phyloP scores from a whole-genome alignment of 2,113 vertebrate species.

The Xiphophorus maculatus region DNA sequence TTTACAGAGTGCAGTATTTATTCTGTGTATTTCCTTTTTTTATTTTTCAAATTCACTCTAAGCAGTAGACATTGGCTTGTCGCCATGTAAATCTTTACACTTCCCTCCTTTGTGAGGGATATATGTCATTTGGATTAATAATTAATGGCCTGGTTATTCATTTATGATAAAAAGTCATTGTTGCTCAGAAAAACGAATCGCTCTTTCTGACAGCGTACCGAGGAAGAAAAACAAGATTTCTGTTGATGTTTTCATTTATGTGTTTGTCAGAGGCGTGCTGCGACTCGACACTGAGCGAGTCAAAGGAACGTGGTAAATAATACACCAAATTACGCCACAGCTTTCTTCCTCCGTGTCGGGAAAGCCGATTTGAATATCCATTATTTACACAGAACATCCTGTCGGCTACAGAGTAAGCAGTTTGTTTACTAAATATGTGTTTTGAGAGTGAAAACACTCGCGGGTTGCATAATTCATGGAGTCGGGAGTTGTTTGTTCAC shows the following conservation, averaged over 20 bases:
- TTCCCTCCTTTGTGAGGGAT: constrained; percentile 47
- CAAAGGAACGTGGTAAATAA: constrained; percentile 67
- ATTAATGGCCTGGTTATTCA: constrained; percentile 69
- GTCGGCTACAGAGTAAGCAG: constrained; percentile 77
- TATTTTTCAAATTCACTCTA: constrained; percentile 60
- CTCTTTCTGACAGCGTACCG: constrained; percentile 34
- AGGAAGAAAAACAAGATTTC: constrained; percentile 29
- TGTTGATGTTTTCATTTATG: constrained; percentile 65
- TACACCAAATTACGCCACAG: constrained; percentile 72
- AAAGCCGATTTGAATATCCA: constrained; percentile 78
- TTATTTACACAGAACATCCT: constrained; percentile 82
- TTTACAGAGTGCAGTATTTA: constrained; percentile 74
- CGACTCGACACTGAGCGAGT: constrained; percentile 26
- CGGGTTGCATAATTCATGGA: constrained; percentile 79
- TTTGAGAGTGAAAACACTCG: constrained; percentile 60
- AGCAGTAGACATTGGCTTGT: constrained; percentile 41
- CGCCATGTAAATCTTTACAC: constrained; percentile 35
- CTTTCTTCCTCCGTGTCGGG: constrained; percentile 53
- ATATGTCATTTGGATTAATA: constrained; percentile 67
- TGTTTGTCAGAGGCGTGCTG: constrained; percentile 50
- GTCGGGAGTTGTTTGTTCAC: constrained; percentile 66
- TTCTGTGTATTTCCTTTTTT: constrained; percentile 75
- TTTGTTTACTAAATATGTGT: constrained; percentile 84
- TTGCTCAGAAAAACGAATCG: background rate
- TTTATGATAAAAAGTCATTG: constrained; percentile 58